These are phyloP conservation scores for Nymphalis c-album DNA, from an alignment of 2,888 invertebrate species.

Conservation along the genomic window DNA sequence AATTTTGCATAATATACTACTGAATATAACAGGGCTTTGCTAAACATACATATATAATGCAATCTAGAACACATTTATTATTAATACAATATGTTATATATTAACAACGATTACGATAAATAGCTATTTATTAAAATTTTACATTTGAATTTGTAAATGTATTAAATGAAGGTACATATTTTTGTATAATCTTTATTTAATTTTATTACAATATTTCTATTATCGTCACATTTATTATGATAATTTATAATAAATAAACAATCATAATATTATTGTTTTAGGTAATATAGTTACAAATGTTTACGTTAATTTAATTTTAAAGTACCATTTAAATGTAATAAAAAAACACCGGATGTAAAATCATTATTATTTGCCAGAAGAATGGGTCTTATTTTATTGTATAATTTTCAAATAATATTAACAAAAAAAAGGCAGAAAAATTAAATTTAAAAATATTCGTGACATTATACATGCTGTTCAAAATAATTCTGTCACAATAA, in stretches of 20 bases:
- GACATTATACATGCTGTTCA: not conserved
- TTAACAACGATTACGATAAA: constrained; percentile 1
- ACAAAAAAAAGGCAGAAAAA: no score
- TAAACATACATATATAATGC: not conserved
- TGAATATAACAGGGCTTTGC: not conserved
- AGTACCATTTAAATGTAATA: constrained; percentile 54
- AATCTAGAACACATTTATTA: constrained; percentile 4
- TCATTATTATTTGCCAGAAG: constrained; percentile 11
- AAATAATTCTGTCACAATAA: constrained; percentile 8
- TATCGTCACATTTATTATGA: constrained; percentile 22
- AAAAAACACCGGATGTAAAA: constrained; percentile 22
- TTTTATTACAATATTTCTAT: constrained; percentile 30
- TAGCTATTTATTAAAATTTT: not conserved
- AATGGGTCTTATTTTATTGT: not conserved
- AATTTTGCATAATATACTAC: constrained; percentile 1
- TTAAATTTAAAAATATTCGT: no score
- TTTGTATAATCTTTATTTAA: constrained; percentile 10
- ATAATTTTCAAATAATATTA: not conserved
- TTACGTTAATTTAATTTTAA: constrained; percentile 50
- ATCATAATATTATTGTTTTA: constrained; percentile 1
- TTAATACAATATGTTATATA: constrained; percentile 3
- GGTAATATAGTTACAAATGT: constrained; percentile 14
- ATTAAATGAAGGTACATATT: constrained; percentile 15
- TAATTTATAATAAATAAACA: constrained; percentile 46
- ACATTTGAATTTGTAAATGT: constrained; percentile 3